Evolutionary conservation across 2,888 invertebrate species (phyloP), one percentile per base, ranked within the genome.

Genomic region (Elegia similella): DNA sequence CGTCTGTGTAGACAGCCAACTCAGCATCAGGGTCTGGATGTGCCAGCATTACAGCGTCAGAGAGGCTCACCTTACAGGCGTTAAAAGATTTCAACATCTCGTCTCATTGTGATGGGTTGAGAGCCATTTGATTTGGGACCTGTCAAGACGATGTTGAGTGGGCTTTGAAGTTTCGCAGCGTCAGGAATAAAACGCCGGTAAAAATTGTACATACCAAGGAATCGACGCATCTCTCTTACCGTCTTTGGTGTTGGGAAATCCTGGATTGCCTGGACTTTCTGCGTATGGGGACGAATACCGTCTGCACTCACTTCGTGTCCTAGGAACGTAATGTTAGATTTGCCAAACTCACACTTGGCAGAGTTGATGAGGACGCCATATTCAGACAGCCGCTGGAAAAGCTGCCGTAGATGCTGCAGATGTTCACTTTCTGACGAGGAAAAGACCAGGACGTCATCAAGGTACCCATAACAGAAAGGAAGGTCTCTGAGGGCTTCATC

Each of bases 1-100:
- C 82, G 57, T 82, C 78, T 0, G 65, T 65, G 2, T 63, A 56
- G 1, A 80, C 13, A 6, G 68, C 61, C 6, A 80, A 34, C 15
- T 62, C 47, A 2, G 74, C 68, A 13, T 67, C 48, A 1, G 54
- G n/a, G 5, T 61, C 58, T 0, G 76, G 79, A 34, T 60, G 58
- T 10, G 52, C 50, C 17, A 59, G 17, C n/a, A 56, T 29, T 0
- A 58, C 43, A 2, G 57, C 58, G 5, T 44, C 30, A n/a, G 50
- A 17, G 0, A 62, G 50, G 17, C 59, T 46, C 0, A 13, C 5
- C n/a, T 60, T 63, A 53, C 61, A 62, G 2, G 15, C 47, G 1
- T 61, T 42, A 32, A 65, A 65, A 8, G 60, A 56, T 8, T 52
- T 13, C 10, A 58, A 44, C 13, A 54, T 15, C 2, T 61, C 60